Conservation (phyloP, 2,797 vertebrate genomes). For the Periparus ater region DNA sequence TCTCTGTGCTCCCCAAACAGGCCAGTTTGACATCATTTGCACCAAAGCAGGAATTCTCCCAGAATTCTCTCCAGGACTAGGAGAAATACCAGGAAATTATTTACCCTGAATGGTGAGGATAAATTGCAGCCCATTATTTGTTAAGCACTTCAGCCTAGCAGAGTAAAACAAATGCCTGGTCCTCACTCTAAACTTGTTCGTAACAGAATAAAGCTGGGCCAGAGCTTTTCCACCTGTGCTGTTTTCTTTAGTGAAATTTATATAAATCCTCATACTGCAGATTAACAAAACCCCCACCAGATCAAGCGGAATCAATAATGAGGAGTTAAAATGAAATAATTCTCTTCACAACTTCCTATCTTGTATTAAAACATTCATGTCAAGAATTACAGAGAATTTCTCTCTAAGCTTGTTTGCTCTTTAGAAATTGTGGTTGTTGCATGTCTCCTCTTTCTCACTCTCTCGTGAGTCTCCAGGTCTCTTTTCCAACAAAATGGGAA, state of each 20-base stretch:
- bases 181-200: neutral
- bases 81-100: neutral
- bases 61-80: neutral
- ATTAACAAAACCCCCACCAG: neutral
- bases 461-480: fast-evolving
- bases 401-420: neutral
- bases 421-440: neutral
- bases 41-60: neutral
- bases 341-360: neutral
- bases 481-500: neutral
- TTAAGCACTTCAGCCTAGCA: neutral
- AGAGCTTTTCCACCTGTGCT: neutral
- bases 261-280: neutral
- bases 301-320: neutral
- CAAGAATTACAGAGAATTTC: neutral
- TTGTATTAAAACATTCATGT: neutral
- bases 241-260: neutral
- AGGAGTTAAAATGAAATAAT: neutral
- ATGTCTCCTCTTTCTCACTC: neutral
- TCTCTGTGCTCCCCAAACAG: neutral
- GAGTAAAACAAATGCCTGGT: neutral
- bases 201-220: neutral
- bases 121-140: neutral
- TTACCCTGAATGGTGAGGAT: neutral
- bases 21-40: neutral